Evolutionary conservation across 2,888 invertebrate genomes (phyloP).

Genomic region (Cantharis nigra): DNA sequence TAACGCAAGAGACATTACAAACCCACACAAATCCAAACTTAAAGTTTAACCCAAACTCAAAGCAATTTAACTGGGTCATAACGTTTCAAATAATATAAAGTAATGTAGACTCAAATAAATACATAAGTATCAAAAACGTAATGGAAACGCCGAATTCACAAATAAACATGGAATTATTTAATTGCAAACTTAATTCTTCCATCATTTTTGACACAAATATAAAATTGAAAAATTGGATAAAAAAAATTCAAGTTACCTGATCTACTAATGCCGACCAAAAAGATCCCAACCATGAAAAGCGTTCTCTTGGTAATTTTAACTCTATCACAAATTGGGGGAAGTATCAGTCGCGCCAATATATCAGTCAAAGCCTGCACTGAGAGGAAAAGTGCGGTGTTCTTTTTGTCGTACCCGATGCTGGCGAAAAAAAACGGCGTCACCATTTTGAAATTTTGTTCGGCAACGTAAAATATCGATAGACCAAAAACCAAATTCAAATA

Average conservation of each 20-base stretch:
- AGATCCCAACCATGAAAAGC: slow-evolving; percentile 72
- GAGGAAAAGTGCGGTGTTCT: slow-evolving; percentile 73
- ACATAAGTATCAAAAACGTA: background rate
- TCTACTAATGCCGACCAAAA: slow-evolving; percentile 72
- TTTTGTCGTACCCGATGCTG: slow-evolving; percentile 65
- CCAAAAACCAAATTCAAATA: slow-evolving; percentile 75
- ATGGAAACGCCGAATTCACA: background rate
- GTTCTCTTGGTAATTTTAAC: slow-evolving; percentile 68
- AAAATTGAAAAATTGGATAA: background rate
- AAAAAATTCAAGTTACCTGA: slow-evolving; percentile 64
- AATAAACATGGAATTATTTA: background rate
- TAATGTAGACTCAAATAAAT: background rate
- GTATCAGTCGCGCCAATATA: slow-evolving; percentile 70
- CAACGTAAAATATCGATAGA: slow-evolving; percentile 74
- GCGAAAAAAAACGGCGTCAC: slow-evolving; percentile 71
- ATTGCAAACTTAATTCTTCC: background rate
- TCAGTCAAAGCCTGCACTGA: slow-evolving; percentile 78
- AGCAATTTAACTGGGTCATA: background rate
- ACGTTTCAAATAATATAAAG: background rate
- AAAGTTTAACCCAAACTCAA: background rate
- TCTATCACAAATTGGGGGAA: slow-evolving; percentile 76
- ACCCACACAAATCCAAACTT: background rate
- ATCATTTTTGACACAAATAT: background rate
- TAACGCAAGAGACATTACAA: background rate
- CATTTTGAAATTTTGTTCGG: slow-evolving; percentile 77